These are phyloP conservation scores for Plebejus melissa DNA, from an alignment of 2,888 invertebrate species.

Conservation along the genomic window DNA sequence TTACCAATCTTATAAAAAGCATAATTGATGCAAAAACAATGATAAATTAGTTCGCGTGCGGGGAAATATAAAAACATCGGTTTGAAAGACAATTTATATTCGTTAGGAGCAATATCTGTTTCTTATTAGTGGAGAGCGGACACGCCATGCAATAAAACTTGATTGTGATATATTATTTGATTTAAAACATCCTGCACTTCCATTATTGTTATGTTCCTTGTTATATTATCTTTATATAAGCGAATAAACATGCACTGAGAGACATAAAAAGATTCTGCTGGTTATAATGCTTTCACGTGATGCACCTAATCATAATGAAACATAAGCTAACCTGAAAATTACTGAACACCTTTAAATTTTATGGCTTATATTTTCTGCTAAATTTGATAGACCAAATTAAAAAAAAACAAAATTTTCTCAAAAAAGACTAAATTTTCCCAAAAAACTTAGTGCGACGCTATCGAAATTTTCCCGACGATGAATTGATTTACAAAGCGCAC, in stretches of 20 bases:
- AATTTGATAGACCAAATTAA: too few species aligned
- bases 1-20: constrained; percentile 11
- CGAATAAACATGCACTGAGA: not conserved
- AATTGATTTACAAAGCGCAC: constrained; percentile 6
- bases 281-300: not conserved
- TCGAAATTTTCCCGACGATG: too few species aligned
- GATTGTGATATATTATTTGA: constrained; percentile 56
- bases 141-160: constrained; percentile 64
- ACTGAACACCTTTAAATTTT: not conserved
- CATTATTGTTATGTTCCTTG: constrained; percentile 8
- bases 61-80: constrained; percentile 68
- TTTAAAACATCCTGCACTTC: constrained; percentile 18
- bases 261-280: not conserved
- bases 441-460: not conserved
- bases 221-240: not conserved
- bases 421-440: too few species aligned
- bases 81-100: constrained; percentile 61
- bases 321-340: not conserved
- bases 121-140: constrained; percentile 57
- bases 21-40: constrained; percentile 39
- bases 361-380: not conserved
- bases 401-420: too few species aligned
- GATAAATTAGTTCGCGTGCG: constrained; percentile 53
- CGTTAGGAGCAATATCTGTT: constrained; percentile 55
- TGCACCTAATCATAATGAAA: not conserved